Base-by-base conservation (phyloP, 2,797 vertebrate species). In the Enteromius thamalakanensis region DNA sequence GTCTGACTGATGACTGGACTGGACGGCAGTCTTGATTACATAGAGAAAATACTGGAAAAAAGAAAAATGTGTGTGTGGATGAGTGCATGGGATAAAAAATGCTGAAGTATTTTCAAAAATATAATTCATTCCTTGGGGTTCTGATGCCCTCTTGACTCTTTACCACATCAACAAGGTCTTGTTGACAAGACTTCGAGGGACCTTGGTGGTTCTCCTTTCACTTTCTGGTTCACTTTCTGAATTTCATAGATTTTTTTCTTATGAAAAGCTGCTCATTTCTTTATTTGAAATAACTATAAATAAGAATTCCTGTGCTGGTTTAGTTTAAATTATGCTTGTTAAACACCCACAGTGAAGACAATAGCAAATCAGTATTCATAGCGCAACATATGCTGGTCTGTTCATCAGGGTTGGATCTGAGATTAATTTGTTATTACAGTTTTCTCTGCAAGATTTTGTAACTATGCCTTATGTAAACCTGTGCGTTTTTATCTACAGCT, bases 1-100 rank as follows among this genome's bases (percentile, higher is more conserved):
- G 42, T 80, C 37, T 71, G 19, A 29, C 26, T 58, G 80, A 67
- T 77, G 40, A 37, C 75, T 69, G 51, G 75, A 72, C 34, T 58
- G 47, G 80, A 51, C 17, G 53, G 55, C 21, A 64, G 5, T 74
- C 49, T 9, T 21, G 4, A 51, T 62, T 49, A n/a, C n/a, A 8
- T 3, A 65, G 32, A 65, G 8, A 65, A 19, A n/a, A 53, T 2
- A 21, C 1, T 60, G 67, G 26, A 29, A 71, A 9, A 17, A 34
- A 34, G 26, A 26, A 62, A 62, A 64, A 64, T 37, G 32, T 53
- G 19, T 26, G 47, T 69, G 26, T 26, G 64, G 32, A 32, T 79
- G 6, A 68, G 26, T 37, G 42, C 45, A 51, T 40, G 42, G 42
- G 17, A 26, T 26, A 51, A 49, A 71, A 64, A 62, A 51, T 49